A percentile compares a stretch with the other conserved stretches of the same genome.
Evolutionary conservation across 2,113 vertebrate species (phyloP).

Genomic region (Etheostoma spectabile): DNA sequence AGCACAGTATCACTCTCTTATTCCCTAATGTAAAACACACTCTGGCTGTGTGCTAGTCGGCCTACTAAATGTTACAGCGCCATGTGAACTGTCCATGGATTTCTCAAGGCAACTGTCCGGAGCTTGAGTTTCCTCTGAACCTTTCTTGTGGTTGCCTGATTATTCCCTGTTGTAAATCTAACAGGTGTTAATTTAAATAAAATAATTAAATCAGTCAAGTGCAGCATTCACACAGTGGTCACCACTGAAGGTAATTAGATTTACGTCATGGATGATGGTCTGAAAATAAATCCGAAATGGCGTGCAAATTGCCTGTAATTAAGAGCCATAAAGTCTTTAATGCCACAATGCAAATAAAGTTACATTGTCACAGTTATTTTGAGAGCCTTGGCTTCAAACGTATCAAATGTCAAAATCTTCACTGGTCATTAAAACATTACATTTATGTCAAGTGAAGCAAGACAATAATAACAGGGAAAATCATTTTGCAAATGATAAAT

Average conservation of each 20-base stretch:
- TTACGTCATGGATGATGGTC: conserved; percentile 43
- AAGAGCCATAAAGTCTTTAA: conserved; percentile 43
- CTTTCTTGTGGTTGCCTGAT: conserved; percentile 16
- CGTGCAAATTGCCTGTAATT: conserved; percentile 44
- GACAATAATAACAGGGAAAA: background rate
- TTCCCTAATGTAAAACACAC: conserved; percentile 82
- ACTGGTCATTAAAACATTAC: background rate
- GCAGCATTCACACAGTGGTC: conserved; percentile 25
- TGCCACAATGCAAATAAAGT: conserved; percentile 22
- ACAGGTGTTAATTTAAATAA: conserved; percentile 33
- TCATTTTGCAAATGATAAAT: background rate
- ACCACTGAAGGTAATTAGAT: conserved; percentile 43
- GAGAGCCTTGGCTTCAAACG: background rate
- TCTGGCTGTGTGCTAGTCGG: conserved; percentile 33
- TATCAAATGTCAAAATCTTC: background rate
- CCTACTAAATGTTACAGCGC: conserved; percentile 46
- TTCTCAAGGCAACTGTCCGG: conserved; percentile 16
- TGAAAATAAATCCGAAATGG: conserved; percentile 50
- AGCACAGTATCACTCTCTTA: conserved; percentile 79
- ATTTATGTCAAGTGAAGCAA: background rate
- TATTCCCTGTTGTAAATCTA: conserved; percentile 6
- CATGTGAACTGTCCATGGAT: conserved; percentile 41
- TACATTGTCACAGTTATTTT: conserved; percentile 1
- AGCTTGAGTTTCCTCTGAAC: conserved; percentile 8
- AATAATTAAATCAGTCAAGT: conserved; percentile 21